Conservation (phyloP, 2,888 invertebrate genomes). For the Tenthredo livida region DNA sequence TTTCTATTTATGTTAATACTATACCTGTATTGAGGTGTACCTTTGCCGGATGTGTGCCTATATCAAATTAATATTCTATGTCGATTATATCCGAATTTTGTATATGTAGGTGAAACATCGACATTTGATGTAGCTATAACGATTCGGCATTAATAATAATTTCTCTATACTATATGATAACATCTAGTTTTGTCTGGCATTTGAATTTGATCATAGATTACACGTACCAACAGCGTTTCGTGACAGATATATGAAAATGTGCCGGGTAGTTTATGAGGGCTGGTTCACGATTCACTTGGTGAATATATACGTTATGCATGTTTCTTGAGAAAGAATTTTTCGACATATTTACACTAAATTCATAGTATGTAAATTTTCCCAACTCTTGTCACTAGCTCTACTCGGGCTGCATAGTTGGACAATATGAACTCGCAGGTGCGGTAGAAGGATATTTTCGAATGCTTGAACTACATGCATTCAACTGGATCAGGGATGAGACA, state of each 20-base stretch:
- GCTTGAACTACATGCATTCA: background rate
- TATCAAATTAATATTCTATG: background rate
- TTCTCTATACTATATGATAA: background rate
- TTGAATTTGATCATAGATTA: conserved; percentile 49
- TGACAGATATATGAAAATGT: conserved; percentile 50
- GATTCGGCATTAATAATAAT: conserved; percentile 28
- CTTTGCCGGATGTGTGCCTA: background rate
- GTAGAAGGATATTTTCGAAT: background rate
- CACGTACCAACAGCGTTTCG: conserved; percentile 8
- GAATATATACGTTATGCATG: conserved; percentile 32
- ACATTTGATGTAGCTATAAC: background rate
- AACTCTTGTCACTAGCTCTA: background rate
- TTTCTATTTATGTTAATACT: background rate
- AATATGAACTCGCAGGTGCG: background rate
- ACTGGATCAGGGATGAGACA: background rate
- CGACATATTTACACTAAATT: conserved; percentile 35
- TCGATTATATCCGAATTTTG: background rate
- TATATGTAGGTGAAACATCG: background rate
- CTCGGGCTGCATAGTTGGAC: background rate
- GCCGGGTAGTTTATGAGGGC: conserved; percentile 30
- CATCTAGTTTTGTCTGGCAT: conserved; percentile 7
- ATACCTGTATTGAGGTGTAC: background rate
- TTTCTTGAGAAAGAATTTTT: conserved; percentile 27
- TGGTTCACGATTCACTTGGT: conserved; percentile 8
- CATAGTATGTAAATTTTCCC: conserved; percentile 22